These are phyloP conservation scores for Altica lythri DNA, from an alignment of 2,888 invertebrate genomes.

Conservation along the genomic window DNA sequence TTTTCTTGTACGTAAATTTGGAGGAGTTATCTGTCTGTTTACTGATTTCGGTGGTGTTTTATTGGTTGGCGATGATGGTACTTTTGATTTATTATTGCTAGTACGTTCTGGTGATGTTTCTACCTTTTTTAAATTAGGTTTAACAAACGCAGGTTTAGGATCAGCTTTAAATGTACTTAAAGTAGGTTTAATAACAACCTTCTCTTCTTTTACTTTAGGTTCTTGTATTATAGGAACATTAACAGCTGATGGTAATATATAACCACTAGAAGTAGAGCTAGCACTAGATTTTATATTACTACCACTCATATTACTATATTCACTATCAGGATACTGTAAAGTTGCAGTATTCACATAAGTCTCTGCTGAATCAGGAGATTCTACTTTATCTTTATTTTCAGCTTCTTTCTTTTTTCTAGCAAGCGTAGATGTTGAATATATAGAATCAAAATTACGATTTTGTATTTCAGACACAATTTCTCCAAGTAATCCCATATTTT, in stretches of 20 bases:
- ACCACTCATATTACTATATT: conserved; percentile 66
- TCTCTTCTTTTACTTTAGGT: conserved; percentile 24
- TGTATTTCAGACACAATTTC: conserved; percentile 90
- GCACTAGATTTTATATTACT: conserved; percentile 56
- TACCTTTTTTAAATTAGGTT: conserved; percentile 33
- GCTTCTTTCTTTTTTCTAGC: conserved; percentile 65
- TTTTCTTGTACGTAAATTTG: conserved; percentile 57
- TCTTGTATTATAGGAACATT: conserved; percentile 63
- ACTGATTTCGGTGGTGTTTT: conserved; percentile 41
- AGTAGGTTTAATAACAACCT: conserved; percentile 38
- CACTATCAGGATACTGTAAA: conserved; percentile 57
- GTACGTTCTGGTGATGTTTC: conserved; percentile 36
- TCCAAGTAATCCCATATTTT: conserved; percentile 77
- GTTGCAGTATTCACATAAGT: conserved; percentile 67
- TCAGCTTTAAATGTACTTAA: conserved; percentile 48
- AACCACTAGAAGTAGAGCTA: conserved; percentile 71
- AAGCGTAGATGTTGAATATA: conserved; percentile 79
- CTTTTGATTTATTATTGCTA: conserved; percentile 34
- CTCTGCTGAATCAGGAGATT: conserved; percentile 51
- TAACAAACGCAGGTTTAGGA: conserved; percentile 33
- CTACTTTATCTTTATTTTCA: conserved; percentile 50
- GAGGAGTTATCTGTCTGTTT: conserved; percentile 55
- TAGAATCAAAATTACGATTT: conserved; percentile 82
- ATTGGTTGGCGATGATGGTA: conserved; percentile 31
- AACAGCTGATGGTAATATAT: conserved; percentile 73